Percentiles rank a stretch among this genome's conserved stretches.
Conservation (phyloP, 2,113 vertebrate species). For the Polypterus bichir region DNA sequence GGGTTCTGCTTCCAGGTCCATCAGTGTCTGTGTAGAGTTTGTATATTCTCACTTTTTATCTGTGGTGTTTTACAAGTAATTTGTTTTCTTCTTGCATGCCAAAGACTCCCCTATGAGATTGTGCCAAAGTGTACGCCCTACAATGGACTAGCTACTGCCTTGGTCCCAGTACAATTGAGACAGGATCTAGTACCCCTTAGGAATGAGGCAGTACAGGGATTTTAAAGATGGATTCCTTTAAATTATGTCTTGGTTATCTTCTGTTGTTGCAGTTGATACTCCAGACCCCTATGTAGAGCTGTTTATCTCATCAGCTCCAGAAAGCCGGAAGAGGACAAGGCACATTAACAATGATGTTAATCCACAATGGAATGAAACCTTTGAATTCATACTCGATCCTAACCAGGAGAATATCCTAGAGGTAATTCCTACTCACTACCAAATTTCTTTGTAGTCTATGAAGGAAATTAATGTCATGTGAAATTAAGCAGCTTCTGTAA, state of each 20-base stretch:
- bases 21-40: no score
- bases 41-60: no score
- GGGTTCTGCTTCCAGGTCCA: no score
- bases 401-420: conserved; percentile 81
- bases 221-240: background rate
- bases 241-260: conserved; percentile 1
- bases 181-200: background rate
- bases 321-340: conserved; percentile 78
- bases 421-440: conserved; percentile 40
- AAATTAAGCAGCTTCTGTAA: background rate
- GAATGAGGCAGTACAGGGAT: no score
- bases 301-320: conserved; percentile 76
- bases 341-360: conserved; percentile 85
- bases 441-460: no score
- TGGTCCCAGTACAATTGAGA: background rate
- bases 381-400: conserved; percentile 85
- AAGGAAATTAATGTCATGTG: background rate
- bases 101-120: no score
- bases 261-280: conserved; percentile 67
- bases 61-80: no score
- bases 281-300: conserved; percentile 91
- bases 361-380: conserved; percentile 84
- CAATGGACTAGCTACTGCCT: background rate
- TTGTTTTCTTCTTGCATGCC: no score
- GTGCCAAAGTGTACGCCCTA: background rate